Base-by-base conservation (phyloP, 2,888 invertebrate genomes). In the Campoletis raptor region DNA sequence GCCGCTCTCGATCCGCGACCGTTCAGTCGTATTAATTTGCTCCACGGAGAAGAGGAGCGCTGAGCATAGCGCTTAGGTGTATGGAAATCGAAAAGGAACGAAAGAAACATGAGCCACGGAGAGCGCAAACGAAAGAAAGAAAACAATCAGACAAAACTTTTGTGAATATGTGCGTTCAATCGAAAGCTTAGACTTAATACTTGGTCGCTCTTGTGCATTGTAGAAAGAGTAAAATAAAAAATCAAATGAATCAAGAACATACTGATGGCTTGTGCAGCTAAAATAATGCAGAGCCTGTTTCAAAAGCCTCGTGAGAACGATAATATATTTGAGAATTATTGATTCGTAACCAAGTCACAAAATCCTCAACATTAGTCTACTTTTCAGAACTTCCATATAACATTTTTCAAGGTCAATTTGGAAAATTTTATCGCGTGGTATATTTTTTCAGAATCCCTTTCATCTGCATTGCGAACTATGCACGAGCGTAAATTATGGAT, bases 1-100 rank as follows among this genome's bases (percentile, higher is more conserved):
- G 85, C 83, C 86, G 82, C 70, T 83, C 79, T 64, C 84, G 83
- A 81, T 84, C 80, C 69, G 67, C 70, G 81, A 81, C 64, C 85
- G 86, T 73, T 87, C 73, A 70, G 36, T 87, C 88, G 88, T 90
- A 91, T 92, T 92, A 92, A 92, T 92, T 91, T 90, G 86, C 89
- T 89, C 86, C 83, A 88, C 85, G 89, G 89, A 86, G 85, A 83
- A 86, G 87, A 87, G 61, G 83, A 87, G 52, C 79, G 61, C 12
- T n/a, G 52, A 54, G 70, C 61, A 72, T 72, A 74, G 45, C 40
- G 85, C 76, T 21, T 61, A 70, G 30, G 45, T 12, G 30, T 57
- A 37, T 61, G n/a, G 24, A 67, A 64, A 64, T 74, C 69, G 69
- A 9, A 30, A 57, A 21, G 21, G 2, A 37, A 1, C 3, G 21